Evolutionary conservation across 2,113 vertebrate genomes (phyloP), one percentile per base, ranked within the genome.

Genomic region (Emydocephalus ijimae): DNA sequence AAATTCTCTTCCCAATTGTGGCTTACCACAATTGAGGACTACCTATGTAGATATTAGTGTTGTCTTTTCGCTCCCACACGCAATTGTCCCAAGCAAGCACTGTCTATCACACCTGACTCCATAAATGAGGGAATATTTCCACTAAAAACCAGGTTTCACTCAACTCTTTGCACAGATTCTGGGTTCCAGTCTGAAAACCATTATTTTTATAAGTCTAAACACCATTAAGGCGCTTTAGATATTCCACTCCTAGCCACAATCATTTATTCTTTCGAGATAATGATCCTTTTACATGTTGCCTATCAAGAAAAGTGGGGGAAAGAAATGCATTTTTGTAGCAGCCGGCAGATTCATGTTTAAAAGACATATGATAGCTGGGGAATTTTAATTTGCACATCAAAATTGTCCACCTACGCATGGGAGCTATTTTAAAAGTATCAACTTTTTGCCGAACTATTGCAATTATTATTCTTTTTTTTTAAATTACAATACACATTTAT

Each of bases 391-490:
- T 15, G 56, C 29, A 43, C 23, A 1, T 74, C 94, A 81, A 93
- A 94, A 55, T 45, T 24, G 29, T 74, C 12, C 15, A 93, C 94
- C 94, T 90, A 91, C 81, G 59, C 85, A 2, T 20, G 14, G n/a
- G 52, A 92, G 43, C 85, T 74, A 91, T n/a, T 96, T 96, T 92
- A 95, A 95, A 96, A 64, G 64, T 89, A 96, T 3, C 88, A 94
- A 56, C 93, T 91, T 90, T 96, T 91, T 43, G 91, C 81, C 92
- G 55, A 94, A 94, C 89, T 88, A 92, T 92, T 93, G 91, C 81
- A 91, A 92, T 93, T 93, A 93, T 1, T 39, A 95, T 12, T n/a
- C n/a, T n/a, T 18, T 15, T 69, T 34, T 69, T n/a, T 64, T 93
- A 85, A 61, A 61, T 26, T 61, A 61, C 59, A 2, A 3, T 87